These are phyloP conservation scores for Ptyas mucosa DNA, from an alignment of 2,113 vertebrate genomes.

Conservation along the genomic window DNA sequence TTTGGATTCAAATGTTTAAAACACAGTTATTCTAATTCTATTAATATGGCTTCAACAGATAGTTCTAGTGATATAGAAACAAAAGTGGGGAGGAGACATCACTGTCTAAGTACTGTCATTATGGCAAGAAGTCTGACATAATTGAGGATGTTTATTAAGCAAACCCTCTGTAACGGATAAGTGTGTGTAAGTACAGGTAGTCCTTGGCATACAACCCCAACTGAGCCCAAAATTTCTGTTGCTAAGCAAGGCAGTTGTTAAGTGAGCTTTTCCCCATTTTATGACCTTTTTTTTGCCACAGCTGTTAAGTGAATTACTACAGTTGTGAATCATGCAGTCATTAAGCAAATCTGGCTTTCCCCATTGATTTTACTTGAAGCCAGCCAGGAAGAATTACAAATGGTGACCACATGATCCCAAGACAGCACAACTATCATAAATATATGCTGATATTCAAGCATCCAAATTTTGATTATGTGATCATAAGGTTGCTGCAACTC, in stretches of 20 bases:
- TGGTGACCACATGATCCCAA: not conserved
- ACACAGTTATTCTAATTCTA: not conserved
- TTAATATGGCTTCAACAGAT: not conserved
- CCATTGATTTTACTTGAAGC: not conserved
- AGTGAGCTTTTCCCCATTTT: not conserved
- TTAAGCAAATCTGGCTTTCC: not conserved
- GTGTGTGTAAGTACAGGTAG: not conserved
- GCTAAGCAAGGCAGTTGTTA: not conserved
- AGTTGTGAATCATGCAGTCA: not conserved
- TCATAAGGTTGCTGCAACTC: not conserved
- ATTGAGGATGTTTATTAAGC: not conserved
- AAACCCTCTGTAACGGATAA: not conserved
- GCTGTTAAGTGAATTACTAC: not conserved
- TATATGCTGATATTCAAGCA: not conserved
- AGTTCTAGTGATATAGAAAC: not conserved
- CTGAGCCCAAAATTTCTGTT: not conserved
- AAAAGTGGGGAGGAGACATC: not conserved
- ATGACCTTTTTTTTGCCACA: not conserved
- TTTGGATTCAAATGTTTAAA: not conserved
- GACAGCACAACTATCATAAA: not conserved
- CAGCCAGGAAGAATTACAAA: not conserved
- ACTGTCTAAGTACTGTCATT: not conserved
- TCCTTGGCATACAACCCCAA: not conserved
- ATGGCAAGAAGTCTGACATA: not conserved
- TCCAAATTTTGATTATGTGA: not conserved